A percentile compares a stretch with the other conserved stretches of the same genome.
These are phyloP conservation scores for Scaptomyza flava DNA, from an alignment of 2,888 invertebrate genomes.

Conservation along the genomic window DNA sequence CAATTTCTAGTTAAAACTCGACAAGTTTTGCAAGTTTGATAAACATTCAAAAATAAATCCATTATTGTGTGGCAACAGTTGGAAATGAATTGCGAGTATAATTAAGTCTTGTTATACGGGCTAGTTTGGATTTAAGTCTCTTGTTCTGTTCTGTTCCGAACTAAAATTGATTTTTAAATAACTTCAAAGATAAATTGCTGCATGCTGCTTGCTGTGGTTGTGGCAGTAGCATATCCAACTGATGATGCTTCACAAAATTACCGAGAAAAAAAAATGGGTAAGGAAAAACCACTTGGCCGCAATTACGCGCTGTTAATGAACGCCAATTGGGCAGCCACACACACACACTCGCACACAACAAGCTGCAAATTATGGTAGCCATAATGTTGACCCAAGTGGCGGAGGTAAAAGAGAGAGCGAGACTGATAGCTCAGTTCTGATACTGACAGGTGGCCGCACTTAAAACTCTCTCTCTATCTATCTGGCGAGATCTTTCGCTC, in stretches of 20 bases:
- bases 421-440: constrained; percentile 30
- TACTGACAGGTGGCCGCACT: constrained; percentile 54
- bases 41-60: not conserved
- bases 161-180: not conserved
- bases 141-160: not conserved
- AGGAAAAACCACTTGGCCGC: constrained; percentile 65
- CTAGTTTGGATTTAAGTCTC: not conserved
- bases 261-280: not conserved
- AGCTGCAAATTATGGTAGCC: constrained; percentile 71
- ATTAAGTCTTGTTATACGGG: not conserved
- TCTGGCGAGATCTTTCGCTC: not conserved
- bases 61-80: not conserved
- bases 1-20: not conserved
- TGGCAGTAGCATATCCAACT: constrained; percentile 24
- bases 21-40: not conserved
- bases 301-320: constrained; percentile 75
- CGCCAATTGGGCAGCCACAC: constrained; percentile 67
- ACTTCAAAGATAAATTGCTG: not conserved
- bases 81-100: not conserved
- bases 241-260: constrained; percentile 28
- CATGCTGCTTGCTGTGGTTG: constrained; percentile 6
- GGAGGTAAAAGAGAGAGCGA: not conserved
- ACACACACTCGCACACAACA: constrained; percentile 47
- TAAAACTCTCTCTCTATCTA: constrained; percentile 19
- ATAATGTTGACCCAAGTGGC: constrained; percentile 37